Evolutionary conservation across 2,113 vertebrate genomes (phyloP).

Genomic region (Morphnarchus princeps): DNA sequence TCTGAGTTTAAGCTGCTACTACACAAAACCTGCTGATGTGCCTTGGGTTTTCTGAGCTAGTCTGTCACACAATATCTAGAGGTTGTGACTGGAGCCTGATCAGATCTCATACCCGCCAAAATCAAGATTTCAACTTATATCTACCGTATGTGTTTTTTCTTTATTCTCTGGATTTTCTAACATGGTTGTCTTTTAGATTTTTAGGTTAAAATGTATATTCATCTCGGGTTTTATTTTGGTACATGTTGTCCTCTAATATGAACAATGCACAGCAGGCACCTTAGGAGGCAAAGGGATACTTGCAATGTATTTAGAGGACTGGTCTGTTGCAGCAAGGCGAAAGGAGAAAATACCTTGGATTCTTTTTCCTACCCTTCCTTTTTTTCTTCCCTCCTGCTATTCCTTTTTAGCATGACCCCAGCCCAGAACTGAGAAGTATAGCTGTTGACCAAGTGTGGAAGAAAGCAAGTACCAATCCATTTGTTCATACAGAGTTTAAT

Average conservation of each 20-base stretch:
- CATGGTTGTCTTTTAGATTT: background rate
- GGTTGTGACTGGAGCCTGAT: background rate
- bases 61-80: background rate
- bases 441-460: conserved; percentile 13
- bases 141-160: background rate
- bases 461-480: background rate
- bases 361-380: background rate
- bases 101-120: background rate
- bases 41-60: background rate
- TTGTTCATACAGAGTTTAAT: background rate
- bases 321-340: background rate
- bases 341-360: background rate
- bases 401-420: background rate
- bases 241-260: background rate
- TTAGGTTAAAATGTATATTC: background rate
- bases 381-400: background rate
- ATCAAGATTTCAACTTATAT: background rate
- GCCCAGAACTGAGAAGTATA: background rate
- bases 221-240: background rate
- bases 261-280: background rate
- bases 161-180: background rate
- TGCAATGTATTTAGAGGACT: background rate
- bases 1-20: background rate
- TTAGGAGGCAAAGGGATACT: background rate
- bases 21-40: background rate